Base-by-base conservation (phyloP, 2,888 invertebrate species). In the Synanthedon myopaeformis region DNA sequence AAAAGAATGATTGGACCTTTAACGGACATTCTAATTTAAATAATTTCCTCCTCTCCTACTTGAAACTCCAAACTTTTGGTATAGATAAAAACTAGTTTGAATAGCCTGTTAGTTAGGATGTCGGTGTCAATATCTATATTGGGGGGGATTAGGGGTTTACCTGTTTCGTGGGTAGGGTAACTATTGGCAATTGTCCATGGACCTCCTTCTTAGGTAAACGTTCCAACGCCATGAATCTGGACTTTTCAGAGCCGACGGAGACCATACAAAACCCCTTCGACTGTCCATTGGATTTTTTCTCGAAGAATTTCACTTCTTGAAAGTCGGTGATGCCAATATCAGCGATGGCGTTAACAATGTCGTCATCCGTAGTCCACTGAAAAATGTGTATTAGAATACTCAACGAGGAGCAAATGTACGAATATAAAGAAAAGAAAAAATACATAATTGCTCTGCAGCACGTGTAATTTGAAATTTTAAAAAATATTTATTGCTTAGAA, bases 261-360 rank as follows among this genome's bases (percentile, higher is more conserved):
- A 99, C 93, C 52, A 98, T 94, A 76, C 98, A 99, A 88, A 98
- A 99, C 41, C 99, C 97, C 89, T 99, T 99, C 0, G 97, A 98
- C 82, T 98, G 98, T 28, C 99, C 99, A 89, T 99, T 99, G 42
- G 97, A 95, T 68, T 99, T 92, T 89, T 99, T 99, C 85, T 99
- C 99, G 88, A 98, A 98, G 88, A 99, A 99, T 86, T 99, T 99
- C 42, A 99, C 97, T 78, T 99, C 99, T 69, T 97, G 91, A 71
- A 99, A 94, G 85, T 99, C 99, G 54, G 90, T 91, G 5, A 98
- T 95, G 51, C 98, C 98, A 65, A 96, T 90, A 62, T 94, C 93
- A 53, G 91, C 91, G 57, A 98, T 90, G n/a, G 94, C 93, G 85
- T 97, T 96, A 52, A 94, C 93, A 61, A 99, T 94, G 74, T 99